phyloP scores from a whole-genome alignment of 1,140 invertebrate genomes.

The Drosophila eugracilis region DNA sequence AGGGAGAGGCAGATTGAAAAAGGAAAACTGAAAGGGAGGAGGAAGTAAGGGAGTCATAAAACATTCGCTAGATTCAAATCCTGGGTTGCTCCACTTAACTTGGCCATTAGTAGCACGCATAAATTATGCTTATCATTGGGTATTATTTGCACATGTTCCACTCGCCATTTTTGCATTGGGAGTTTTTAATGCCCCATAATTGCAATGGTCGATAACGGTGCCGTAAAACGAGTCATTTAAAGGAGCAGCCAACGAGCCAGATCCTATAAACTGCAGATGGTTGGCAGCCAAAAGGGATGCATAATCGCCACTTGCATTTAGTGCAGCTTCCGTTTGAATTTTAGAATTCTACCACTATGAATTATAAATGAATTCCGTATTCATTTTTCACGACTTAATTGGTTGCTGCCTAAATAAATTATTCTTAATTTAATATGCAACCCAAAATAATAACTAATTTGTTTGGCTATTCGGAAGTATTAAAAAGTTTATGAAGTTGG shows the following conservation, averaged over 20 bases:
- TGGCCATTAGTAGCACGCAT: conserved; percentile 60
- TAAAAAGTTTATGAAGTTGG: not conserved
- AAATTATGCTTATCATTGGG: conserved; percentile 78
- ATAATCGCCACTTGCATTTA: conserved; percentile 22
- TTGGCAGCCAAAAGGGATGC: conserved; percentile 12
- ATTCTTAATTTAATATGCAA: not conserved
- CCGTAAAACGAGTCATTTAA: conserved; percentile 49
- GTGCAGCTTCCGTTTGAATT: not conserved
- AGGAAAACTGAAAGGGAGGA: not conserved
- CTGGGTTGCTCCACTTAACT: conserved; percentile 21
- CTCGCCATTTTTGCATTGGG: conserved; percentile 13
- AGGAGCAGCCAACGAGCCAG: conserved; percentile 19
- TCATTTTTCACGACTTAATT: not conserved
- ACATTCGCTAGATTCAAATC: conserved; percentile 32
- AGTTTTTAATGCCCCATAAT: conserved; percentile 67
- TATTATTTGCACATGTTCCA: conserved; percentile 75
- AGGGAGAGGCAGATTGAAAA: not conserved
- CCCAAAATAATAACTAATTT: not conserved
- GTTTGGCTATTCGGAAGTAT: not conserved
- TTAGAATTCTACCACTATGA: not conserved
- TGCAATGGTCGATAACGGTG: conserved; percentile 70
- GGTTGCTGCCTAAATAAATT: not conserved
- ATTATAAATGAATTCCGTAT: not conserved
- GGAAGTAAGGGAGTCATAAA: conserved; percentile 24
- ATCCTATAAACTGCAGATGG: conserved; percentile 55